These are phyloP conservation scores for Exephanes ischioxanthus DNA, from an alignment of 2,888 invertebrate genomes.

Conservation along the genomic window DNA sequence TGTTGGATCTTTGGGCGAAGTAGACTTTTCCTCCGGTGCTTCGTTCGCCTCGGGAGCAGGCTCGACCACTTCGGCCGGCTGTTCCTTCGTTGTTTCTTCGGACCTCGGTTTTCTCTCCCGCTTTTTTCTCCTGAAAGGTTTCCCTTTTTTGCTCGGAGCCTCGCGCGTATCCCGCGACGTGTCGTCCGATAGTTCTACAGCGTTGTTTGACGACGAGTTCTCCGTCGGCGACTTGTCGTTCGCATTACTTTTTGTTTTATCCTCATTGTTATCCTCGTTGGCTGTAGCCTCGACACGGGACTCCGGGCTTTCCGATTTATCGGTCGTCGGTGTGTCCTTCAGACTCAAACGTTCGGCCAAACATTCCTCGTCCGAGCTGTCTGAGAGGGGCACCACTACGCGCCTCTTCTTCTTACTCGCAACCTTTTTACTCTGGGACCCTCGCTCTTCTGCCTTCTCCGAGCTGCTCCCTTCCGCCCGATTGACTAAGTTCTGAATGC, in stretches of 20 bases:
- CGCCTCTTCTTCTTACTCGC: constrained; percentile 73
- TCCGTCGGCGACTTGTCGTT: constrained; percentile 40
- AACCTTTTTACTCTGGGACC: constrained; percentile 73
- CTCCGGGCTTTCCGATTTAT: constrained; percentile 12
- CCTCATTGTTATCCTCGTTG: constrained; percentile 51
- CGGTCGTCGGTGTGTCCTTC: constrained; percentile 37
- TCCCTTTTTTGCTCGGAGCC: constrained; percentile 67
- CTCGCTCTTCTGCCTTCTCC: constrained; percentile 32
- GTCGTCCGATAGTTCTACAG: constrained; percentile 37
- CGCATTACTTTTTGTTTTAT: constrained; percentile 57
- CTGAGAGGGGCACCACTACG: constrained; percentile 77
- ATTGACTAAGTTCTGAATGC: constrained; percentile 87
- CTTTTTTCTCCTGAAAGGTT: constrained; percentile 60
- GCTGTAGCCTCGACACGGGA: constrained; percentile 27
- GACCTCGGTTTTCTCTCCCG: constrained; percentile 47
- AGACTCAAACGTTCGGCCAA: constrained; percentile 73
- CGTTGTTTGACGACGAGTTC: constrained; percentile 57
- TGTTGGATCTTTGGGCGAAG: constrained; percentile 55
- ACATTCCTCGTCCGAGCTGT: constrained; percentile 80
- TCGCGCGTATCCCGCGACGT: constrained; percentile 67
- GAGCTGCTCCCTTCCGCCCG: constrained; percentile 85
- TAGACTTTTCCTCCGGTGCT: constrained; percentile 62
- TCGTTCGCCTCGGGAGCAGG: constrained; percentile 60
- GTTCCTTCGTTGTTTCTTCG: not conserved
- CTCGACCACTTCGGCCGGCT: constrained; percentile 55